Percentiles rank a stretch among this genome's conserved stretches.
Evolutionary conservation across 1,140 invertebrate species (phyloP).

Genomic region (Octopus sinensis): DNA sequence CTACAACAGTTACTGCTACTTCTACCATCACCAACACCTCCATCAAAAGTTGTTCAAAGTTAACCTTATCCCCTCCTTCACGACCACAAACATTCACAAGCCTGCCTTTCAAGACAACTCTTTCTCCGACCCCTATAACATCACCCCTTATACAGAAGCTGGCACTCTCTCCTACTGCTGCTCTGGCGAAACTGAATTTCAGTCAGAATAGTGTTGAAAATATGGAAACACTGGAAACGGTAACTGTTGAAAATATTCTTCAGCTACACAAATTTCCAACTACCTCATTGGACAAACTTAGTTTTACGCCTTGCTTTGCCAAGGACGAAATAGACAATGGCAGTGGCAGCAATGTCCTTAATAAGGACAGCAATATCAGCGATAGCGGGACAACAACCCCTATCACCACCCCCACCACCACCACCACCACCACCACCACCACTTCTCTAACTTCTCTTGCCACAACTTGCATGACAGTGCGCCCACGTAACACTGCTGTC

Average conservation of each 20-base stretch:
- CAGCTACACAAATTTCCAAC: slow-evolving; percentile 40
- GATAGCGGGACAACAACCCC: slow-evolving; percentile 24
- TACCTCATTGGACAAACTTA: slow-evolving; percentile 53
- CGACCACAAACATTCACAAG: slow-evolving; percentile 11
- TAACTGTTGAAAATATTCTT: slow-evolving; percentile 19
- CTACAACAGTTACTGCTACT: background rate
- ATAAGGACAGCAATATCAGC: slow-evolving; percentile 23
- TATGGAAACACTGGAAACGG: slow-evolving; percentile 18
- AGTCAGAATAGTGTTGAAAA: slow-evolving; percentile 32
- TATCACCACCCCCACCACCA: slow-evolving; percentile 17
- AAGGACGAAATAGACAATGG: slow-evolving; percentile 22
- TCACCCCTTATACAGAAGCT: background rate
- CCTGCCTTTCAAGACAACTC: slow-evolving; percentile 9
- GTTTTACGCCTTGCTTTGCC: slow-evolving; percentile 52
- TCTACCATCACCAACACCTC: background rate
- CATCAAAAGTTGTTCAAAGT: background rate
- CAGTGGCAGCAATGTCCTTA: slow-evolving; percentile 19
- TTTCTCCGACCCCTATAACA: background rate
- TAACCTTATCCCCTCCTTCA: background rate
- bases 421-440: slow-evolving; percentile 19
- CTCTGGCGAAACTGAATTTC: slow-evolving; percentile 57
- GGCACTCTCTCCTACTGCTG: slow-evolving; percentile 54
- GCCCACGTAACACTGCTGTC: slow-evolving; percentile 12
- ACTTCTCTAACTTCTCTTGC: slow-evolving; percentile 14
- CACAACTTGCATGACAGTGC: slow-evolving; percentile 6